Evolutionary conservation across 2,888 invertebrate genomes (phyloP), one percentile per base, ranked within the genome.

Genomic region (Nysson spinosus): DNA sequence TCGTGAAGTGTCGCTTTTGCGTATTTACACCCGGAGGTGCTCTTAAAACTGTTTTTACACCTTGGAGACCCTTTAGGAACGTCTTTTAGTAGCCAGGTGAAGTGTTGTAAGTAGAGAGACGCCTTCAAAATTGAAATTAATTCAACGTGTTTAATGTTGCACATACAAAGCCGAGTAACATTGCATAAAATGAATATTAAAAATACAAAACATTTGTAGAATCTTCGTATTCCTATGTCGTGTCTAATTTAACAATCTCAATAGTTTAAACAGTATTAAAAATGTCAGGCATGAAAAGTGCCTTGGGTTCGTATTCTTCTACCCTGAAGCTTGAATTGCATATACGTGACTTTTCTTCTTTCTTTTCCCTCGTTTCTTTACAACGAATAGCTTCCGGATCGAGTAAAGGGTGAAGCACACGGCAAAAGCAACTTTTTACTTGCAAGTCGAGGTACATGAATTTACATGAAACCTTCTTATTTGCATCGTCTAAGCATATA

Each of bases 391-490:
- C 19, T 49, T 35, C 12, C 17, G 4, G 30, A 12, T 16, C 37
- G 14, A 32, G 49, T 19, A 30, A 49, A 56, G 37, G 37, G 49
- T 43, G 43, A 43, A 32, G 42, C 61, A 49, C 28, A 34, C 34
- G 55, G 43, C 49, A 24, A 19, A 28, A 42, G 43, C 19, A 37
- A 50, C 49, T 44, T 56, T 62, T 62, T 62, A 62, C 44, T 62
- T 46, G 30, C 20, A 6, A 32, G 11, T 37, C 19, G n/a, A 43
- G 43, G 44, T 47, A 62, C 50, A 56, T 62, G 61, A 62, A 62
- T 62, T 62, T 42, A 42, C 42, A 22, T 7, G 24, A 14, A 9
- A 14, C 9, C 22, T 30, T 28, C 51, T 42, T 49, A 34, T 39
- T 37, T 28, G 37, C 14, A 40, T 49, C 30, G 30, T 17, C 54